Conservation (phyloP, 2,888 invertebrate species). For the Rhopalosiphum nymphaeae region DNA sequence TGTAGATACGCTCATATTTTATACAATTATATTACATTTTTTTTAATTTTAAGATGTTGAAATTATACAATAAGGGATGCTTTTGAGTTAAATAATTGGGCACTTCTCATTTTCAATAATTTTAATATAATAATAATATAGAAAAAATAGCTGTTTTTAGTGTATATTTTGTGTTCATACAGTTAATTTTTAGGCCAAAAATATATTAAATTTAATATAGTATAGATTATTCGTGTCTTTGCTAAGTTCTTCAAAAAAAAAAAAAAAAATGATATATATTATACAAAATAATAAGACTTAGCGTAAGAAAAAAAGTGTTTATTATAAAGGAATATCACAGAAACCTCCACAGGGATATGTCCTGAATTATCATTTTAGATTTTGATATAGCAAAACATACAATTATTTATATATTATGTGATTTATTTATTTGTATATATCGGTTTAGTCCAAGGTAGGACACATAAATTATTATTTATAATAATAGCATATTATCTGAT, state of each 20-base stretch:
- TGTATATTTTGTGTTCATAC: neutral
- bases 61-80: neutral
- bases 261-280: no score
- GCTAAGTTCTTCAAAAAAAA: neutral
- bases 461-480: neutral
- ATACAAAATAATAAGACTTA: neutral
- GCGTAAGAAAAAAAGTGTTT: neutral
- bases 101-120: neutral
- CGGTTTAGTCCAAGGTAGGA: neutral
- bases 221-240: neutral
- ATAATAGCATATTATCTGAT: neutral
- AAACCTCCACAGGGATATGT: neutral
- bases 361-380: neutral
- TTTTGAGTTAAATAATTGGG: neutral
- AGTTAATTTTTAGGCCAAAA: neutral
- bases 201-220: neutral
- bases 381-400: neutral
- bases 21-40: neutral
- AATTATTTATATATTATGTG: neutral
- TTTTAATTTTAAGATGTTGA: no score
- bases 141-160: neutral
- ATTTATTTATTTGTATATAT: neutral
- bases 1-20: neutral
- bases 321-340: neutral
- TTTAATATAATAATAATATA: neutral